Conservation (phyloP, 1,140 invertebrate species). For the Apis mellifera region Amel_HAv3.1 CM009936.2:10410001-10410500, state of each 20-base stretch:
- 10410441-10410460: not conserved
- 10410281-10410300: not conserved
- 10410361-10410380: not conserved
- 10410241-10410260: not conserved
- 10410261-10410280: not conserved
- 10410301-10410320: not conserved
- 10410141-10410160: constrained; percentile 26
- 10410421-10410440: not conserved
- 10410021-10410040: too few relatives aligned
- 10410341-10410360: not conserved
- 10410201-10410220: constrained; percentile 42
- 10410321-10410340: not conserved
- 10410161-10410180: not conserved
- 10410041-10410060: not conserved
- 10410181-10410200: not conserved
- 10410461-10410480: too few relatives aligned
- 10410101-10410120: not conserved
- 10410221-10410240: not conserved
- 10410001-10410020: not conserved
- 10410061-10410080: not conserved
- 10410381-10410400: not conserved
- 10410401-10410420: too few relatives aligned
- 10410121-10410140: constrained; percentile 28
- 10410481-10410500: constrained; percentile 28
- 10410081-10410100: not conserved